These are phyloP conservation scores for Emmelina monodactyla DNA, from an alignment of 2,888 invertebrate species.

Conservation along the genomic window DNA sequence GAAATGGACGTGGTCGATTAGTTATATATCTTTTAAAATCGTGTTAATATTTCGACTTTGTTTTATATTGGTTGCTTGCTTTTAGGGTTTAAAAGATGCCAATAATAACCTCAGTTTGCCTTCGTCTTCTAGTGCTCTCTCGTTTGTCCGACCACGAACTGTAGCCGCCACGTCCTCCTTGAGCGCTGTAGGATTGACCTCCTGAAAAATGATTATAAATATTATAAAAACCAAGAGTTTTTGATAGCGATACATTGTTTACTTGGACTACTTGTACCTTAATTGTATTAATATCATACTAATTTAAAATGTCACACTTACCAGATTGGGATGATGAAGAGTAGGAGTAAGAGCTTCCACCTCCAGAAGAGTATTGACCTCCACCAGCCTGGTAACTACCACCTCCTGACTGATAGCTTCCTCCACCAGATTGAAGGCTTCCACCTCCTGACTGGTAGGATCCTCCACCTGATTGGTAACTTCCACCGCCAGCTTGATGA, in stretches of 20 bases:
- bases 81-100: too few relatives aligned
- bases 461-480: slow-evolving; percentile 18
- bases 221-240: too few relatives aligned
- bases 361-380: slow-evolving; percentile 14
- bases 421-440: slow-evolving; percentile 17
- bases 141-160: slow-evolving; percentile 26
- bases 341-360: slow-evolving; percentile 21
- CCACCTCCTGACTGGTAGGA: slow-evolving; percentile 20
- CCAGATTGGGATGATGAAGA: slow-evolving; percentile 31
- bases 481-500: slow-evolving; percentile 14
- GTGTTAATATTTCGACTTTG: too few relatives aligned
- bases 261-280: too few relatives aligned
- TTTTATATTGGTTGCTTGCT: too few relatives aligned
- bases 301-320: too few relatives aligned
- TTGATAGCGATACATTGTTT: too few relatives aligned
- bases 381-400: slow-evolving; percentile 17
- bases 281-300: too few relatives aligned
- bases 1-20: too few relatives aligned
- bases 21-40: too few relatives aligned
- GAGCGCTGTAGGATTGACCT: slow-evolving; percentile 28
- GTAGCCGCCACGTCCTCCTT: slow-evolving; percentile 23
- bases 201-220: slow-evolving; percentile 26
- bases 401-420: slow-evolving; percentile 14
- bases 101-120: too few relatives aligned
- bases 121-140: slow-evolving; percentile 34